A percentile compares a stretch with the other conserved stretches of the same genome.
Conservation (phyloP, 2,888 invertebrate genomes). For the Camponotus fellah region DNA sequence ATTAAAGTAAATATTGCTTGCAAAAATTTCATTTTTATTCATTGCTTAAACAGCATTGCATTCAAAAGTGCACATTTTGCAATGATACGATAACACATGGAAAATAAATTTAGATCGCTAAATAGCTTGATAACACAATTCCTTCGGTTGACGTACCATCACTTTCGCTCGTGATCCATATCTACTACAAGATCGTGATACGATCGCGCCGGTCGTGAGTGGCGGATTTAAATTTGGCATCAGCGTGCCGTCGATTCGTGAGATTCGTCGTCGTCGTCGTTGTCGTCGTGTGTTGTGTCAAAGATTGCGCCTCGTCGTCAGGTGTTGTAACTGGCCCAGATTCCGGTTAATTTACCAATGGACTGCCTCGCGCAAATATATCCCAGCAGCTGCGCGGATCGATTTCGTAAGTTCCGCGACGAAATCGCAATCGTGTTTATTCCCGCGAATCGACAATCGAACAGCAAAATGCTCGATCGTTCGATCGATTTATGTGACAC, state of each 20-base stretch:
- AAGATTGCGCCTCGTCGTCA: constrained; percentile 61
- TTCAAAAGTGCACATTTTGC: background rate
- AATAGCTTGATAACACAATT: constrained; percentile 6
- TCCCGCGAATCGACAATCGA: constrained; percentile 65
- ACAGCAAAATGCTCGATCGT: constrained; percentile 47
- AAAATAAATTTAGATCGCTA: constrained; percentile 2
- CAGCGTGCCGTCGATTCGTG: constrained; percentile 23
- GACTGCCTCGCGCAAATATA: constrained; percentile 77
- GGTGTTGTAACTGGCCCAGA: constrained; percentile 82
- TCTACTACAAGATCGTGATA: constrained; percentile 14
- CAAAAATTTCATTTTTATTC: background rate
- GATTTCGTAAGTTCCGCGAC: constrained; percentile 64
- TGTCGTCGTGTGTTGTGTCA: constrained; percentile 41
- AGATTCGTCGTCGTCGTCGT: constrained; percentile 48
- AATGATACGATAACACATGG: background rate
- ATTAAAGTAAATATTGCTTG: background rate
- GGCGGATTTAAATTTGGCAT: constrained; percentile 64
- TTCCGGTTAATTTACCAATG: constrained; percentile 80
- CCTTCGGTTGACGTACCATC: background rate
- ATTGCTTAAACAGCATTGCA: background rate
- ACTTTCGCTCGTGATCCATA: constrained; percentile 22
- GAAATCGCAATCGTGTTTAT: constrained; percentile 46
- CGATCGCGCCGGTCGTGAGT: constrained; percentile 20
- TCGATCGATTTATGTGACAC: constrained; percentile 13
- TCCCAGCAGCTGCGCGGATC: constrained; percentile 71